phyloP scores from a whole-genome alignment of 2,113 vertebrate species.

The Lophius piscatorius region DNA sequence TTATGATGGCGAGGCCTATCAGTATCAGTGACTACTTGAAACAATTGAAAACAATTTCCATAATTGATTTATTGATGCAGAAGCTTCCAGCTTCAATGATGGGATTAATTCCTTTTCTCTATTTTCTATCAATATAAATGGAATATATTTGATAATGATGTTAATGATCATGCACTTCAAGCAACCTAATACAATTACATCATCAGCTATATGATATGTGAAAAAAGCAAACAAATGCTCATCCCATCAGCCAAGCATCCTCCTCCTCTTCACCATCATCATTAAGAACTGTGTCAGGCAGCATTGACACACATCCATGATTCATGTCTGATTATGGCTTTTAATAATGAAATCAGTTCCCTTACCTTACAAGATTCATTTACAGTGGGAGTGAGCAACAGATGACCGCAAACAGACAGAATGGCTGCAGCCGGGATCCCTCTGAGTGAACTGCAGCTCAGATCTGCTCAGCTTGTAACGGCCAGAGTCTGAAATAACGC shows the following conservation, averaged over 20 bases:
- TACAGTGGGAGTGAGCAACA: conserved; percentile 77
- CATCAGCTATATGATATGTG: conserved; percentile 5
- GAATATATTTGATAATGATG: too few relatives aligned
- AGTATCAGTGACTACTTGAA: too few relatives aligned
- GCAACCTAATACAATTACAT: conserved; percentile 1
- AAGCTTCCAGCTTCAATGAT: too few relatives aligned
- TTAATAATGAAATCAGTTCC: not conserved
- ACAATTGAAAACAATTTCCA: too few relatives aligned
- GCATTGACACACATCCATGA: not conserved
- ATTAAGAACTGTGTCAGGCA: conserved; percentile 6
- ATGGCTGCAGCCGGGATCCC: conserved; percentile 45
- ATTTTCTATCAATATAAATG: too few relatives aligned
- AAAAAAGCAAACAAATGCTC: conserved; percentile 9
- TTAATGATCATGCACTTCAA: too few relatives aligned
- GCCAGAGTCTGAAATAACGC: conserved; percentile 4
- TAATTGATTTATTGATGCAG: too few relatives aligned
- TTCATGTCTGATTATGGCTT: not conserved
- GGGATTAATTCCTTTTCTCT: too few relatives aligned
- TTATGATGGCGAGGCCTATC: too few relatives aligned
- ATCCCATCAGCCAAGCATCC: too few relatives aligned
- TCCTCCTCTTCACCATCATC: not conserved
- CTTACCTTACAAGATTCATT: conserved; percentile 85
- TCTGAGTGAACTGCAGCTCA: conserved; percentile 12
- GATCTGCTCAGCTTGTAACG: conserved; percentile 1
- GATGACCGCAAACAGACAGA: conserved; percentile 66